These are phyloP conservation scores for Hypomecis atomaria DNA, from an alignment of 2,888 invertebrate genomes.

Conservation along the genomic window DNA sequence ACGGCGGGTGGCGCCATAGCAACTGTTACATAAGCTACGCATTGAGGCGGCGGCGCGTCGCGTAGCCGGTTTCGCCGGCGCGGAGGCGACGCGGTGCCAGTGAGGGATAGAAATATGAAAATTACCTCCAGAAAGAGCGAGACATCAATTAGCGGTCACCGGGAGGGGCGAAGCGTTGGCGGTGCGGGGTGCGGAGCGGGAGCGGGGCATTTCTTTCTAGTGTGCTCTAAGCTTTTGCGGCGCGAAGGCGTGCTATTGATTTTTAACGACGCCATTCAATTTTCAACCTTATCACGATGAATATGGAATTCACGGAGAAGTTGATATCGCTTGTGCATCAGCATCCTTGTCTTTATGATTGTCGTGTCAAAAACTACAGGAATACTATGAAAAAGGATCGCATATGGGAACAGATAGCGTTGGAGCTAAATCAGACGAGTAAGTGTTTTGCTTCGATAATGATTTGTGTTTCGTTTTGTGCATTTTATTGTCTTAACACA, in stretches of 20 bases:
- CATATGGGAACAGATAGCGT: slow-evolving; percentile 23
- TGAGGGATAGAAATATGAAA: background rate
- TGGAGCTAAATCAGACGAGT: slow-evolving; percentile 25
- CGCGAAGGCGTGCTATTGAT: slow-evolving; percentile 12
- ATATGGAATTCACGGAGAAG: slow-evolving; percentile 14
- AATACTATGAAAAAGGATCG: slow-evolving; percentile 9
- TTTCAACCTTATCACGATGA: slow-evolving; percentile 6
- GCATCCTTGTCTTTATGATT: slow-evolving; percentile 26
- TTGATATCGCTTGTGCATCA: slow-evolving; percentile 20
- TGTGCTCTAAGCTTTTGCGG: slow-evolving; percentile 12
- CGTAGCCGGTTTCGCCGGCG: slow-evolving; percentile 15
- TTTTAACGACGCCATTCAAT: background rate
- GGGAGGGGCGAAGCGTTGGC: slow-evolving; percentile 9
- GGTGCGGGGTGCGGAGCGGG: slow-evolving; percentile 18
- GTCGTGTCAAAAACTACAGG: slow-evolving; percentile 4
- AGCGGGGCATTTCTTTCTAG: slow-evolving; percentile 4
- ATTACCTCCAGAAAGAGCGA: background rate
- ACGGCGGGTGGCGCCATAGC: background rate
- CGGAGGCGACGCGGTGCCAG: slow-evolving; percentile 11
- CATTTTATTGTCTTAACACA: background rate
- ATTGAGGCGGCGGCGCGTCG: background rate
- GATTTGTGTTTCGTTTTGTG: background rate
- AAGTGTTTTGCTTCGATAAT: slow-evolving; percentile 3
- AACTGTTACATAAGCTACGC: background rate
- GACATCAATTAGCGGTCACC: background rate